Conservation (phyloP, 1,140 invertebrate genomes). For the Zaprionus taronus region DNA sequence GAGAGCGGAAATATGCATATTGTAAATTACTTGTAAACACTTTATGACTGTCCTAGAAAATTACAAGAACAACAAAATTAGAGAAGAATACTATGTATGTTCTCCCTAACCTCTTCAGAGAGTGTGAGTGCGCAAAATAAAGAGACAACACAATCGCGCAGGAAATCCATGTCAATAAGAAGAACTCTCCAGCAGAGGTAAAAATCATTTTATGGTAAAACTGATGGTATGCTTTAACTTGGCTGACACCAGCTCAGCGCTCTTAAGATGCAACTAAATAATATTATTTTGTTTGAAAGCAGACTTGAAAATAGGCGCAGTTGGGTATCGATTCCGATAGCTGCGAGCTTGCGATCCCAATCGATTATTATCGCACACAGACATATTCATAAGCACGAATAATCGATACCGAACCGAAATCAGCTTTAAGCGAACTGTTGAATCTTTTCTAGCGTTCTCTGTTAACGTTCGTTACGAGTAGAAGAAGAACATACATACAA, state of each 20-base stretch:
- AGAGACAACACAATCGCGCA: constrained; percentile 30
- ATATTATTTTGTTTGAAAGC: background rate
- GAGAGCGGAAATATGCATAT: constrained; percentile 42
- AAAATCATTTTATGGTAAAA: background rate
- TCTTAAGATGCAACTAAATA: background rate
- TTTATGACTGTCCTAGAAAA: constrained; percentile 51
- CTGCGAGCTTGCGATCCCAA: background rate
- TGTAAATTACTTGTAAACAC: constrained; percentile 54
- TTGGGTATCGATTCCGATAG: background rate
- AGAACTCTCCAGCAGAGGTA: constrained; percentile 1
- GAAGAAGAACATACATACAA: constrained; percentile 15
- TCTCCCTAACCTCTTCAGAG: background rate
- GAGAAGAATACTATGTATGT: constrained; percentile 26
- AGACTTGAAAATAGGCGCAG: background rate
- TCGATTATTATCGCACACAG: constrained; percentile 23
- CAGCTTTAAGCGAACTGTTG: constrained; percentile 77
- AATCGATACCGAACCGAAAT: constrained; percentile 22
- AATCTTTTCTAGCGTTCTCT: constrained; percentile 64
- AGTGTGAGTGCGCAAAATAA: background rate
- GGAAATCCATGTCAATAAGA: constrained; percentile 35
- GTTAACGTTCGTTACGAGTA: constrained; percentile 68
- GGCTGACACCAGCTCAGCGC: background rate
- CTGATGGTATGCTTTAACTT: background rate
- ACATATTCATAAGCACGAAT: constrained; percentile 5
- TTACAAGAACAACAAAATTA: constrained; percentile 3